Base-by-base conservation (phyloP, 2,113 vertebrate species). In the Copsychus sechellarum region DNA sequence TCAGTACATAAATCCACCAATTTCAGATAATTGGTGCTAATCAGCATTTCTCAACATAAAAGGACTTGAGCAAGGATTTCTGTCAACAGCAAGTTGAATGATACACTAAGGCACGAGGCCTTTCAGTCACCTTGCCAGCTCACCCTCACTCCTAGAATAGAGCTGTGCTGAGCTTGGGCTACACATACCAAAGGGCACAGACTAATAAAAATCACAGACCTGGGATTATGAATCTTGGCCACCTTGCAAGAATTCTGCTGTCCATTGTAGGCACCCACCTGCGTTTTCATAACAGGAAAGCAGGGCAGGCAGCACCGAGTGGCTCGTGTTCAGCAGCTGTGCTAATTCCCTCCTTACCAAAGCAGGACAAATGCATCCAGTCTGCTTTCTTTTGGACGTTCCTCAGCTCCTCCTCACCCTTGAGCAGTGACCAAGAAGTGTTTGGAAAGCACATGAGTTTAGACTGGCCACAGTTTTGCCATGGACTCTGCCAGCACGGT, bases 21-120 rank as follows among this genome's bases (percentile, higher is more conserved):
- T 92, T 96, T 93, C 79, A 90, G 81, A 77, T 96, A 96, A 96
- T 93, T 95, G 36, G n/a, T 95, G 62, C 70, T 97, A 94, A 95
- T 94, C 73, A 79, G 61, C 4, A 80, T 91, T 92, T 93, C 76
- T 86, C 72, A 96, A 45, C 51, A 93, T 71, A 83, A 95, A 93
- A 96, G 72, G 70, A 76, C 76, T 88, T 8, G 4, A 94, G 43
- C 25, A 72, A 73, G 26, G 45, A 81, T 65, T 87, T 94, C 54
- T 89, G 54, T 89, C 85, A 88, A 57, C 71, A 87, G n/a, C 12
- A 40, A 48, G 34, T 1, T 76, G 70, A 76, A 19, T n/a, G 71
- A 71, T 21, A 23, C 0, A 4, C 0, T 0, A 74, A 78, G 54
- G 36, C 64, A 51, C 34, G 67, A 83, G 61, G 22, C 21, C 34